Conservation (phyloP, 2,797 vertebrate species). For the Alectoris magna region DNA sequence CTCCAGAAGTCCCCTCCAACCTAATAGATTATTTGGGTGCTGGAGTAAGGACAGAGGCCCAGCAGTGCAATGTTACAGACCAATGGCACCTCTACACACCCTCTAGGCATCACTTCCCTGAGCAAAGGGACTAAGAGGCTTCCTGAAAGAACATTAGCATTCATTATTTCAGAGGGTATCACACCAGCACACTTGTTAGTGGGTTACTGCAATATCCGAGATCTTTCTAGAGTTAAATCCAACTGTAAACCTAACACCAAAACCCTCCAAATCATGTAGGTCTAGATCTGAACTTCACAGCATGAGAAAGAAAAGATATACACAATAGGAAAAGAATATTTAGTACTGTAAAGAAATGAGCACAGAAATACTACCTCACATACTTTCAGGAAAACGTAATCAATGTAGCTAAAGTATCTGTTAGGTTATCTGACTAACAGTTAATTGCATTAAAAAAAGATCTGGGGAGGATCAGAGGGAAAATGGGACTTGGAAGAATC, state of each 20-base stretch:
- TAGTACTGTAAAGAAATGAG: neutral
- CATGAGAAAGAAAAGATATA: neutral
- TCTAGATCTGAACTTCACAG: neutral
- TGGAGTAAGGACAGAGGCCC: neutral
- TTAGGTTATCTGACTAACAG: neutral
- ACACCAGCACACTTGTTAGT: neutral
- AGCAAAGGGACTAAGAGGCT: neutral
- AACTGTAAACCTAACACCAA: neutral
- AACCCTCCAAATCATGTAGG: neutral
- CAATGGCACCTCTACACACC: neutral
- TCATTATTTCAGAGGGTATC: neutral
- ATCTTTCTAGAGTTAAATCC: neutral
- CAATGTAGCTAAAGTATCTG: neutral
- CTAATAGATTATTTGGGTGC: neutral
- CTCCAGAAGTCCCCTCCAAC: neutral
- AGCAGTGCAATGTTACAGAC: neutral
- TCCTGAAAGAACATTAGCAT: neutral
- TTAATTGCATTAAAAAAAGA: neutral
- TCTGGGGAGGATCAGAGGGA: neutral
- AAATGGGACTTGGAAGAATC: neutral
- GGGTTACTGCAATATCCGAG: neutral
- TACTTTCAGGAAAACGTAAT: neutral
- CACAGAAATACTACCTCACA: neutral
- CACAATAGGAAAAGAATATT: neutral
- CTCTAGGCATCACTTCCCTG: neutral